phyloP scores from a whole-genome alignment of 2,113 vertebrate species.

The Catharus minimus region DNA sequence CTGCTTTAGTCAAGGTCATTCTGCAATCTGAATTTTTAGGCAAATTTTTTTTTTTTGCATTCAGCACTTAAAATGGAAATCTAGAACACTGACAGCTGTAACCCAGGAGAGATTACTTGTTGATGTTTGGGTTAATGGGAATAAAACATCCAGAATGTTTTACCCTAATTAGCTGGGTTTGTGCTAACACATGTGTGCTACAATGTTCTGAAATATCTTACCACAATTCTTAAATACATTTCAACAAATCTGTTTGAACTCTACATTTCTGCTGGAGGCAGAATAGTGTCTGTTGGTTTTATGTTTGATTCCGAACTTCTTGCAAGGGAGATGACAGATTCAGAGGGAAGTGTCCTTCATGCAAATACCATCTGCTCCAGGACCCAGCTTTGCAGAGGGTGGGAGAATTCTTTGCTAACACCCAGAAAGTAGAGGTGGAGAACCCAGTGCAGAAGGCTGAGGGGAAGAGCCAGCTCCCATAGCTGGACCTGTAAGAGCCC shows the following conservation, averaged over 20 bases:
- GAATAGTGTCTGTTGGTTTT: conserved; percentile 14
- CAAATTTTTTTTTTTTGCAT: not conserved
- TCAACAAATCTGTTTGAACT: conserved; percentile 47
- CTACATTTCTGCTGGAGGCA: conserved; percentile 10
- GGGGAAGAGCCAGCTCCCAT: not conserved
- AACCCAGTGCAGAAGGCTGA: not conserved
- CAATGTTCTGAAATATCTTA: conserved; percentile 13
- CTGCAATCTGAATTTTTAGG: not conserved
- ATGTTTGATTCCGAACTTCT: not conserved
- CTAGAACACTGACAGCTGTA: not conserved
- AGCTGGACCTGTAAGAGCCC: not conserved
- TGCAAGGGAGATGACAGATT: not conserved
- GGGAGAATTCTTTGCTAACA: not conserved
- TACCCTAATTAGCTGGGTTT: conserved; percentile 23
- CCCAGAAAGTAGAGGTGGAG: not conserved
- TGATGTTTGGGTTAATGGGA: conserved; percentile 1
- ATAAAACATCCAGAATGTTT: conserved; percentile 44
- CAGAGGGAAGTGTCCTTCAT: not conserved
- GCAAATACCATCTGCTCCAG: not conserved
- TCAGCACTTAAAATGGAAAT: not conserved
- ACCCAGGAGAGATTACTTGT: not conserved
- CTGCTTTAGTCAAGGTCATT: not conserved
- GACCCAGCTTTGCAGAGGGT: not conserved
- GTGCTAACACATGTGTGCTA: not conserved
- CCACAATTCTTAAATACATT: conserved; percentile 24